A percentile compares a stretch with the other conserved stretches of the same genome.
phyloP scores from a whole-genome alignment of 2,888 invertebrate genomes.

The Rotaria socialis region DNA sequence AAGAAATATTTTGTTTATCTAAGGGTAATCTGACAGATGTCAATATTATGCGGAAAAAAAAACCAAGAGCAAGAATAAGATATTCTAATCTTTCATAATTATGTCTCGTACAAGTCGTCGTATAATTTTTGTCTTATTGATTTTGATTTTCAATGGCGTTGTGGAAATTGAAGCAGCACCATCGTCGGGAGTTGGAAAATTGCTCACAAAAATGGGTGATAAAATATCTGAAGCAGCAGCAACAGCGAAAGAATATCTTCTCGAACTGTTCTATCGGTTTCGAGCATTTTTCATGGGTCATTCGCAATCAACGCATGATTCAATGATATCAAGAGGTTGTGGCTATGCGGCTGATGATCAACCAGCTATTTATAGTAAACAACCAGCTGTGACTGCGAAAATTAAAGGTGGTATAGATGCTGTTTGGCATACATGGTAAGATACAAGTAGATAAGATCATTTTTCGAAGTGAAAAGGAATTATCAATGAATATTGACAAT shows the following conservation, averaged over 20 bases:
- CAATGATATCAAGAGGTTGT: neutral
- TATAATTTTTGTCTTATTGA: neutral
- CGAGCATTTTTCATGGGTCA: constrained; percentile 23
- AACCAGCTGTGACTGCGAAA: neutral
- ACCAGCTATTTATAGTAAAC: constrained; percentile 15
- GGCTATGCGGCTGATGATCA: neutral
- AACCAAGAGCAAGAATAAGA: neutral
- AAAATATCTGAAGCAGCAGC: constrained; percentile 14
- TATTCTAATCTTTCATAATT: neutral
- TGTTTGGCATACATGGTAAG: constrained; percentile 33
- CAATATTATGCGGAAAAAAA: neutral
- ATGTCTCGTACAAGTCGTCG: neutral
- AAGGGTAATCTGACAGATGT: neutral
- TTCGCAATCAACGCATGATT: neutral
- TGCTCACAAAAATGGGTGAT: neutral
- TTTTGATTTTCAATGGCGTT: neutral
- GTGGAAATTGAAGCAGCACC: neutral
- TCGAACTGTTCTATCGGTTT: constrained; percentile 2
- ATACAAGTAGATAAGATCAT: neutral
- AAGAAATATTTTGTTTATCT: neutral
- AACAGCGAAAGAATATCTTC: neutral
- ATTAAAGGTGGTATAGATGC: constrained; percentile 21
- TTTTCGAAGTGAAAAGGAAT: too few relatives aligned
- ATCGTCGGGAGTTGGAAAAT: neutral
- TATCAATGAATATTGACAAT: too few relatives aligned